Conservation (phyloP, 2,113 vertebrate species). For the Takifugu flavidus region DNA sequence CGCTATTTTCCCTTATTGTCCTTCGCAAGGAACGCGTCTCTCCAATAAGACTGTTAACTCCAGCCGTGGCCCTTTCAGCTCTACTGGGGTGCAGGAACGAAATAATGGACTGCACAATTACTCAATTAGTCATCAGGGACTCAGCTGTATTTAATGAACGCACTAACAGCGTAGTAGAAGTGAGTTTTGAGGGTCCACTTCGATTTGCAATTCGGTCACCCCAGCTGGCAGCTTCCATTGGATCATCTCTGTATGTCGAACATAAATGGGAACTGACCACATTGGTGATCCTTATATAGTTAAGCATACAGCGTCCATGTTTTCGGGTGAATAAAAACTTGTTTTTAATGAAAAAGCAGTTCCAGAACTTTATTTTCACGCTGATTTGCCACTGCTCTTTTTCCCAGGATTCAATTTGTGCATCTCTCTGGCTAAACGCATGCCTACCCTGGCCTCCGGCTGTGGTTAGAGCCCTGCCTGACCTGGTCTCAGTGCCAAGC, state of each 20-base stretch:
- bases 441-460: constrained; percentile 62
- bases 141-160: constrained; percentile 74
- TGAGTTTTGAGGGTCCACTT: constrained; percentile 11
- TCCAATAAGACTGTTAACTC: constrained; percentile 76
- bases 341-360: background rate
- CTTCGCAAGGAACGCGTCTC: constrained; percentile 63
- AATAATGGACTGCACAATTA: constrained; percentile 76
- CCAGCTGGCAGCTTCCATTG: background rate
- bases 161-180: constrained; percentile 32
- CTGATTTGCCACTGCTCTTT: constrained; percentile 47
- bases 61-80: constrained; percentile 66
- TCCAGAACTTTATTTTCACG: constrained; percentile 25
- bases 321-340: too few species aligned
- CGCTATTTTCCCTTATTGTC: constrained; percentile 83
- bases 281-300: too few species aligned
- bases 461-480: constrained; percentile 35
- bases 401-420: constrained; percentile 70
- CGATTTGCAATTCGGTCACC: constrained; percentile 12
- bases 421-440: constrained; percentile 62
- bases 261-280: background rate
- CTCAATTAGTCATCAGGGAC: constrained; percentile 79
- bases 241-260: background rate
- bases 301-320: too few species aligned
- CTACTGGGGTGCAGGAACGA: constrained; percentile 51
- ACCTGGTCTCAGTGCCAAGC: constrained; percentile 60